Base-by-base conservation (phyloP, 2,888 invertebrate species). In the Xestoiulus laeticollis region DNA sequence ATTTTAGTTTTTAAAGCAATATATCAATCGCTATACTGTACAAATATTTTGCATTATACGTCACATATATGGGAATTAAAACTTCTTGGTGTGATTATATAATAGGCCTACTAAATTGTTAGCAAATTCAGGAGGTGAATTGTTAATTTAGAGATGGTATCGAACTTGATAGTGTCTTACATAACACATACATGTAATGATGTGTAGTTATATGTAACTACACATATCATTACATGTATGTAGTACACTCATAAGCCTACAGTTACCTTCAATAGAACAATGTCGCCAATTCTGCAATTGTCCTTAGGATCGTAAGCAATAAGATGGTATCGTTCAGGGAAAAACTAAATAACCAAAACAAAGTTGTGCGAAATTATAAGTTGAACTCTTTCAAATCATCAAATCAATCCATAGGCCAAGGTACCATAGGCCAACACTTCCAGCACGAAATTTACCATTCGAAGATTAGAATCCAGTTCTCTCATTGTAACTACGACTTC, bases 301-400 rank as follows among this genome's bases (percentile, higher is more conserved):
- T 95, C 95, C 1, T 95, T 91, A 0, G 96, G 96, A 93, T 97
- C 97, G 91, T 95, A 93, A 68, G 96, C 97, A 91, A 95, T 96
- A 89, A 95, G 93, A 90, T 94, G 95, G 89, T 95, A 94, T 89
- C 95, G 94, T 91, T 95, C 95, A 89, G 94, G 93, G 91, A 97
- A 97, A 91, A 96, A 96, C 97, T 97, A 92, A 94, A 94, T 86
- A 78, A 88, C 89, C 88, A 85, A 88, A 38, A 68, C 33, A 88
- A 78, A 22, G 19, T 10, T 85, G 43, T n/a, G 33, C 33, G 33
- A 38, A 83, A 85, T 78, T 82, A 44, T n/a, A 26, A 10, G 33
- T 85, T 38, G 59, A 16, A 85, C 44, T 82, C 38, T 59, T 1
- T 22, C 30, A 8, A 33, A 53, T 26, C 10, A 26, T 10, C 78